Evolutionary conservation across 2,113 vertebrate species (phyloP), one percentile per base, ranked within the genome.

Genomic region (Syngnathus floridae): DNA sequence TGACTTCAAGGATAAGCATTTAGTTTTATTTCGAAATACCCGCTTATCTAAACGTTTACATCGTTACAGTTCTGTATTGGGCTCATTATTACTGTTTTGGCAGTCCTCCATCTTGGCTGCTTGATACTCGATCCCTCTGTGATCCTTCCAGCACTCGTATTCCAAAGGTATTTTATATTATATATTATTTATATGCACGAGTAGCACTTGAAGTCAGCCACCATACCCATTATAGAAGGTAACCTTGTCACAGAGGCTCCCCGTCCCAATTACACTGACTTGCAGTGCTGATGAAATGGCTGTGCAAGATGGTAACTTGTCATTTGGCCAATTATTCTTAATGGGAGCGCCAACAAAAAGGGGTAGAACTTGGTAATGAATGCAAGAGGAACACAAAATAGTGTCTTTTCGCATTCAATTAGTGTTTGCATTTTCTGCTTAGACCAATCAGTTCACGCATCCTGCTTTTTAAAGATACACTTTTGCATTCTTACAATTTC

Each of bases 281-380:
- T 8, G 59, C 38, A 62, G 60, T 64, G 81, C 82, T 85, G 83
- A 89, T 88, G 86, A 87, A 88, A 88, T 86, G 80, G 76, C 77
- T 70, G 72, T 73, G 85, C 87, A 87, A 87, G 77, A 73, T 67
- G 76, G 76, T 55, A 71, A 74, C 84, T 85, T 85, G 86, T 86
- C 85, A 85, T 85, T 81, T 73, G 84, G 80, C 86, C 86, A 88
- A 85, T 89, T 87, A 88, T 82, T 83, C 79, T 80, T 81, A 85
- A 83, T 80, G 80, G 26, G 85, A 84, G 73, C 74, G 69, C 38
- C 74, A 71, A 66, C 75, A 69, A 74, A 80, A 66, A 77, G 76
- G 74, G 48, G 40, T 76, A 73, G 58, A 73, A 72, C 81, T 43
- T 79, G 72, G 57, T 82, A 78, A 77, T 85, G 70, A 70, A 73